Evolutionary conservation across 2,888 invertebrate species (phyloP), one percentile per base, ranked within the genome.

Genomic region (Ophraella communa): DNA sequence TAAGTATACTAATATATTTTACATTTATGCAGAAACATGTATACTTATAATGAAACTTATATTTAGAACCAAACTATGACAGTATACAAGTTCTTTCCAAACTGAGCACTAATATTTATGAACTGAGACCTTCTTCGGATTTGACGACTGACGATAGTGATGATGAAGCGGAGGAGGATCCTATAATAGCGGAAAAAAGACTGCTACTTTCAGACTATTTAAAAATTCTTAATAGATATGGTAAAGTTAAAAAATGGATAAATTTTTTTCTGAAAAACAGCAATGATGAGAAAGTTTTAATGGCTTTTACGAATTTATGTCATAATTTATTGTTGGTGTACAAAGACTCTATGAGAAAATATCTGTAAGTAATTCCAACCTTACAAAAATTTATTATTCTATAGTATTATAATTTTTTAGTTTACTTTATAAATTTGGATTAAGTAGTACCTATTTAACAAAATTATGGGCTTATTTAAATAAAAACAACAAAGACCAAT

Each of bases 291-390:
- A 74, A 77, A 53, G 72, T 82, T 17, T 65, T 82, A 59, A 75
- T 73, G 39, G 74, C 80, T 1, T 74, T 81, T 55, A 79, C 79
- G 0, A 73, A 89, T 78, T 87, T 96, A 57, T 94, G 94, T 77
- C 94, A 96, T 82, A 91, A 93, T 81, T 83, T 96, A 54, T 83
- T 96, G 78, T 85, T 93, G 71, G 91, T 92, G 73, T 91, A 93
- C 78, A 90, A 90, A 78, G 86, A 91, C 79, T 91, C 94, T 0
- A 86, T 95, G 71, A 93, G 94, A 79, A 93, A 92, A 78, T 93
- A 92, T 83, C 91, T 93, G 93, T 92, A 80, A 80, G 84, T 78
- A 45, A 3, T 52, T 35, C 39, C n/a, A n/a, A n/a, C n/a, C n/a
- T n/a, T n/a, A n/a, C n/a, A n/a, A n/a, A n/a, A n/a, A n/a, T n/a